These are phyloP conservation scores for Seira musarum DNA, from an alignment of 2,888 invertebrate species.

Conservation along the genomic window DNA sequence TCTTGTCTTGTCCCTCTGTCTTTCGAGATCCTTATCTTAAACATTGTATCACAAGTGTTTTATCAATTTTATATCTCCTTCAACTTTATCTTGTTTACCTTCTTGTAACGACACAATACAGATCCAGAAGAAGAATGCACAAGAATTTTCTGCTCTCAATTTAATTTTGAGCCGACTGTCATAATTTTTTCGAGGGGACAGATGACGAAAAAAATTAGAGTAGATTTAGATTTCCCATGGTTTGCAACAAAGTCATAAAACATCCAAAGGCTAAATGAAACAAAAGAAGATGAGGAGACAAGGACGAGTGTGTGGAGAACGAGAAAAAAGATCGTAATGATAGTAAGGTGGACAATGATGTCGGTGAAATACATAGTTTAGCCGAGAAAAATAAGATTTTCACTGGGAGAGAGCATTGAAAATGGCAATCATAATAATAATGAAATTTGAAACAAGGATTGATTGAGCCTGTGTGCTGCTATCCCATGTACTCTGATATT, in stretches of 20 bases:
- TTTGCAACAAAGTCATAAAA: conserved; percentile 3
- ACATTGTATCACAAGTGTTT: conserved; percentile 35
- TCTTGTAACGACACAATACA: conserved; percentile 14
- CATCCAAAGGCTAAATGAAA: background rate
- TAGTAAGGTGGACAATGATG: conserved; percentile 14
- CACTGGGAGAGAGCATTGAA: background rate
- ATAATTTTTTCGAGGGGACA: conserved; percentile 38
- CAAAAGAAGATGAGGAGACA: conserved; percentile 11
- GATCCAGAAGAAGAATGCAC: background rate
- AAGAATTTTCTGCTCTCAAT: conserved; percentile 11
- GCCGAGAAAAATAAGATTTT: background rate
- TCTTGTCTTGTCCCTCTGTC: conserved; percentile 9
- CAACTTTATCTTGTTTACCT: conserved; percentile 21
- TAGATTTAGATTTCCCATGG: conserved; percentile 6
- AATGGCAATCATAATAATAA: conserved; percentile 6
- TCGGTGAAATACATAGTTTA: conserved; percentile 15
- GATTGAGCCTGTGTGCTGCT: background rate
- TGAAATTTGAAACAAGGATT: conserved; percentile 18
- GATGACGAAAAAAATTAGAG: conserved; percentile 14
- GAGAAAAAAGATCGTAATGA: conserved; percentile 1
- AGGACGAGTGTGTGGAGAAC: background rate
- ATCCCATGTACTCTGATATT: background rate
- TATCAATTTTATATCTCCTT: conserved; percentile 45
- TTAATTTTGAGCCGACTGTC: conserved; percentile 12
- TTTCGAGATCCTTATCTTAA: conserved; percentile 27